phyloP scores from a whole-genome alignment of 2,888 invertebrate genomes.

The Oscheius sp. region DNA sequence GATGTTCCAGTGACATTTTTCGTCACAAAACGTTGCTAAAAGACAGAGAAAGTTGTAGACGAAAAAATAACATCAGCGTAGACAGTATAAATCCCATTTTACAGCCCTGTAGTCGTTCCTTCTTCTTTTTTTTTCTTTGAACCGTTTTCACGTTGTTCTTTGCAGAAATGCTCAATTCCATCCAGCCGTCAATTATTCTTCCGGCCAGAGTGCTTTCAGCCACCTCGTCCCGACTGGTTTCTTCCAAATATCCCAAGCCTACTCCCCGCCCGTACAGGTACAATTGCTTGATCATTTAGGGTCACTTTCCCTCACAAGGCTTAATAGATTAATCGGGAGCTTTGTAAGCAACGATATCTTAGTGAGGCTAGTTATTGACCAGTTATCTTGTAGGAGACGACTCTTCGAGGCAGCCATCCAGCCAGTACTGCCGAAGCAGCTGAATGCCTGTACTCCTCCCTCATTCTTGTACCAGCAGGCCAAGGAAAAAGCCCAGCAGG shows the following conservation, averaged over 20 bases:
- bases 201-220: neutral
- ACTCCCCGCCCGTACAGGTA: slow-evolving; percentile 66
- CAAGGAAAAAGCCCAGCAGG: slow-evolving; percentile 40
- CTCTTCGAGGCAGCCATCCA: slow-evolving; percentile 64
- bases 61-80: neutral
- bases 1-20: neutral
- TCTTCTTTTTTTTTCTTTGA: neutral
- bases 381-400: slow-evolving; percentile 50
- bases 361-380: neutral
- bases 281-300: slow-evolving; percentile 7
- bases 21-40: neutral
- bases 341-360: too few species aligned
- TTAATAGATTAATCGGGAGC: too few species aligned
- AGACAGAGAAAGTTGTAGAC: neutral
- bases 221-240: slow-evolving; percentile 47
- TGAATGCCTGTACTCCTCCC: slow-evolving; percentile 46
- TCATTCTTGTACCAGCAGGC: slow-evolving; percentile 42
- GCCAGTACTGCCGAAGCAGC: slow-evolving; percentile 59
- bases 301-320: neutral
- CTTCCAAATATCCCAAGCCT: slow-evolving; percentile 67
- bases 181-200: slow-evolving; percentile 1
- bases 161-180: slow-evolving; percentile 9
- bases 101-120: neutral
- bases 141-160: neutral
- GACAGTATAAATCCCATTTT: neutral